A percentile compares a stretch with the other conserved stretches of the same genome.
phyloP scores from a whole-genome alignment of 2,113 vertebrate genomes.

The Malurus cyaneus region DNA sequence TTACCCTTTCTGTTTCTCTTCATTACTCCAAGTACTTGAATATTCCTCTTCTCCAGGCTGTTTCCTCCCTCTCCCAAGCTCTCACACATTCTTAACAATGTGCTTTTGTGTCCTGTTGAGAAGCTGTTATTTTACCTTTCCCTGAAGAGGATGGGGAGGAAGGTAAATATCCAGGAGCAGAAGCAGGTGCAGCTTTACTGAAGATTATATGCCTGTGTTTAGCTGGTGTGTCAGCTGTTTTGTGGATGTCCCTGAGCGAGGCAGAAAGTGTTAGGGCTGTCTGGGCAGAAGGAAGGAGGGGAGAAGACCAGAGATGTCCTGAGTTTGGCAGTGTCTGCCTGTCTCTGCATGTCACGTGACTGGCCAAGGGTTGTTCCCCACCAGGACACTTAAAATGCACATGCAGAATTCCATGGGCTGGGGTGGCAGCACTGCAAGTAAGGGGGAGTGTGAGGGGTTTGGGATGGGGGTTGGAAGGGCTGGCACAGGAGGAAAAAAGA shows the following conservation, averaged over 20 bases:
- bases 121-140: not conserved
- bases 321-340: not conserved
- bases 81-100: not conserved
- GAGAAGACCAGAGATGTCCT: not conserved
- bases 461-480: not conserved
- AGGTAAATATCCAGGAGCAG: not conserved
- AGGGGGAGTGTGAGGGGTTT: fast-evolving
- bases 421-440: fast-evolving
- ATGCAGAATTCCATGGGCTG: not conserved
- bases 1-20: not conserved
- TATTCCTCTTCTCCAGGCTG: not conserved
- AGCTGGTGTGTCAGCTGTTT: not conserved
- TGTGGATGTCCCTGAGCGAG: not conserved
- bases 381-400: not conserved
- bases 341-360: not conserved
- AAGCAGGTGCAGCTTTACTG: not conserved
- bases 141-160: not conserved
- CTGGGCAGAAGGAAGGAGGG: not conserved
- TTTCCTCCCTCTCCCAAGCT: not conserved
- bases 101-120: not conserved
- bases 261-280: not conserved
- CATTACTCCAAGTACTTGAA: not conserved
- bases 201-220: not conserved
- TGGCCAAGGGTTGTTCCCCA: not conserved
- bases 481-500: not conserved